Percentiles rank a stretch among this genome's conserved stretches.
Conservation (phyloP, 2,888 invertebrate genomes). For the Luffia ferchaultella region DNA sequence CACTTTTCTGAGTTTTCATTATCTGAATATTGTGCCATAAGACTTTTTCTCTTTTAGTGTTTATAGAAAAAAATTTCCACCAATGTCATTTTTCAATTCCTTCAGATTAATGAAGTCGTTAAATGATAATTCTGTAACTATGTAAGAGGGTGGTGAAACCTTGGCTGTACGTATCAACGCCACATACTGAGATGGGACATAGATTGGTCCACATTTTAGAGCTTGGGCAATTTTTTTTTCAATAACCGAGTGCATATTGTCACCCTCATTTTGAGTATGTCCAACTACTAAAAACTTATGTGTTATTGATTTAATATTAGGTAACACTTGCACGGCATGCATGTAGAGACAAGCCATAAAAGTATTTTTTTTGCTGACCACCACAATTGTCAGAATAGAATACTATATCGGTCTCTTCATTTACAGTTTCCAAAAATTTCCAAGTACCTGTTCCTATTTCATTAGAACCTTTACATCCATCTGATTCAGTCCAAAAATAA, state of each 20-base stretch:
- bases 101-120: too few relatives aligned
- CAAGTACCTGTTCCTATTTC: conserved; percentile 16
- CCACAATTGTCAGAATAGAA: conserved; percentile 26
- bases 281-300: conserved; percentile 26
- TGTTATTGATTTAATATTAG: conserved; percentile 19
- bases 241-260: conserved; percentile 25
- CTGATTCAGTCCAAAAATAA: conserved; percentile 18
- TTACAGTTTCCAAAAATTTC: conserved; percentile 8
- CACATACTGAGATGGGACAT: conserved; percentile 16
- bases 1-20: too few relatives aligned
- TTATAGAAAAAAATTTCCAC: too few relatives aligned
- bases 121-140: too few relatives aligned
- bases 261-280: conserved; percentile 29
- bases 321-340: conserved; percentile 13
- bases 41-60: too few relatives aligned
- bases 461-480: conserved; percentile 17
- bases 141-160: too few relatives aligned
- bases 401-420: conserved; percentile 12
- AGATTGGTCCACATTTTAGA: conserved; percentile 21
- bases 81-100: too few relatives aligned
- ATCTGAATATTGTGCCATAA: too few relatives aligned
- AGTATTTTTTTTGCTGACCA: conserved; percentile 23
- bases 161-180: too few relatives aligned
- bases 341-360: conserved; percentile 17
- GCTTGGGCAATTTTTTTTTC: conserved; percentile 23